phyloP scores from a whole-genome alignment of 2,888 invertebrate species.

The Apotomis betuletana region DNA sequence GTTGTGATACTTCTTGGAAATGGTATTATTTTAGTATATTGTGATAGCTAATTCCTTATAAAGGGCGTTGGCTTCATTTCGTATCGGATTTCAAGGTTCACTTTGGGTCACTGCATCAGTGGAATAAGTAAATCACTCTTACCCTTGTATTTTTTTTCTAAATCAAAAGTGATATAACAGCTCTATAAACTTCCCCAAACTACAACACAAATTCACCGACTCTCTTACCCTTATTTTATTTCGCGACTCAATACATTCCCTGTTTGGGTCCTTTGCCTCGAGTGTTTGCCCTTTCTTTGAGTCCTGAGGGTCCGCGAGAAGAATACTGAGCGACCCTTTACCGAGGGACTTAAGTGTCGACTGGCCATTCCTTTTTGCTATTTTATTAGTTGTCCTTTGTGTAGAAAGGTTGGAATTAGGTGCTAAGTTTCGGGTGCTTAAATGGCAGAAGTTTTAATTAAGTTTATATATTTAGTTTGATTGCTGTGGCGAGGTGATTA shows the following conservation, averaged over 20 bases:
- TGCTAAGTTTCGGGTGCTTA: slow-evolving; percentile 16
- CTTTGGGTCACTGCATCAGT: too few relatives aligned
- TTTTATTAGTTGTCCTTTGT: slow-evolving; percentile 80
- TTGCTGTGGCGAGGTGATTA: neutral
- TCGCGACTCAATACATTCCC: slow-evolving; percentile 82
- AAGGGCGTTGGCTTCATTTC: too few relatives aligned
- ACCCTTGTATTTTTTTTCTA: neutral
- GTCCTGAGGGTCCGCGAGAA: slow-evolving; percentile 70
- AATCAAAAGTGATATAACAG: neutral
- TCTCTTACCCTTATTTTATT: slow-evolving; percentile 78
- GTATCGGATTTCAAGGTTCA: too few relatives aligned
- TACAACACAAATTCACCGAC: slow-evolving; percentile 52
- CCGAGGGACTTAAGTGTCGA: slow-evolving; percentile 67
- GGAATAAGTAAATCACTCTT: too few relatives aligned
- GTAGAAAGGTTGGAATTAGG: slow-evolving; percentile 43
- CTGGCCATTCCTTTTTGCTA: slow-evolving; percentile 71
- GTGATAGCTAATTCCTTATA: too few relatives aligned
- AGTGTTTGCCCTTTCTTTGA: slow-evolving; percentile 77
- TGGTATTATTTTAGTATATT: too few relatives aligned
- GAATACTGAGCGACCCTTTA: slow-evolving; percentile 76
- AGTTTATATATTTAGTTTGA: slow-evolving; percentile 5
- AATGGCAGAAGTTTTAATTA: slow-evolving; percentile 24
- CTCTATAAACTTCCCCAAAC: slow-evolving; percentile 39
- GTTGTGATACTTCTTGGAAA: too few relatives aligned
- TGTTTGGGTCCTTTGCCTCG: slow-evolving; percentile 70